These are phyloP conservation scores for Blera fallax DNA, from an alignment of 2,888 invertebrate species.

Conservation along the genomic window DNA sequence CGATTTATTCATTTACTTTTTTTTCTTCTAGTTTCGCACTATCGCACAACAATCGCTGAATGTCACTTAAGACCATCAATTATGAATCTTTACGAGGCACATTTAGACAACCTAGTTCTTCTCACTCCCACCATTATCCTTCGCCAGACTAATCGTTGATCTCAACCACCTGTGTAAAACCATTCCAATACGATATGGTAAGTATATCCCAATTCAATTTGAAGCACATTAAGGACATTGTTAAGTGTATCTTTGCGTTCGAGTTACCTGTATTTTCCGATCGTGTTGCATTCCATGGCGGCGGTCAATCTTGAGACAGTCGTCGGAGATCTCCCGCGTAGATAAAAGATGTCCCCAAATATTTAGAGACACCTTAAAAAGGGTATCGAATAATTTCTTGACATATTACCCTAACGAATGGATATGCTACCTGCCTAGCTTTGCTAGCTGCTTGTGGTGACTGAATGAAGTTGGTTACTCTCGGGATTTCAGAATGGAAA, in stretches of 20 bases:
- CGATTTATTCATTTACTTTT: too few relatives aligned
- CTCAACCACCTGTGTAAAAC: constrained; percentile 71
- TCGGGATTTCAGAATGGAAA: constrained; percentile 64
- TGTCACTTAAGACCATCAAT: constrained; percentile 58
- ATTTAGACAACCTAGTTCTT: constrained; percentile 24
- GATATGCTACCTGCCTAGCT: too few relatives aligned
- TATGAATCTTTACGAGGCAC: constrained; percentile 54
- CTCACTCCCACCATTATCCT: constrained; percentile 43
- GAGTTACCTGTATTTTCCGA: constrained; percentile 47
- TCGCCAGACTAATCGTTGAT: constrained; percentile 60
- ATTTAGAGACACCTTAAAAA: constrained; percentile 70
- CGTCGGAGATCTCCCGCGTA: constrained; percentile 45
- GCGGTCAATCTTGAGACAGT: constrained; percentile 48
- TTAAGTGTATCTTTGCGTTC: constrained; percentile 32
- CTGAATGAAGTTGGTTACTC: constrained; percentile 47
- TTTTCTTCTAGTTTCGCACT: constrained; percentile 10
- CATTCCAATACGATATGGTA: constrained; percentile 58
- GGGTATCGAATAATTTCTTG: constrained; percentile 69
- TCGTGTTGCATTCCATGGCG: constrained; percentile 28
- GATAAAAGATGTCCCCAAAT: constrained; percentile 67
- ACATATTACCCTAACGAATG: constrained; percentile 59
- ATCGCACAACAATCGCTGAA: constrained; percentile 22
- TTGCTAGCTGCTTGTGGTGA: constrained; percentile 45
- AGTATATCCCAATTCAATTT: constrained; percentile 59
- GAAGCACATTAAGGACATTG: constrained; percentile 62